Base-by-base conservation (phyloP, 2,797 vertebrate species). In the Ispidina picta region DNA sequence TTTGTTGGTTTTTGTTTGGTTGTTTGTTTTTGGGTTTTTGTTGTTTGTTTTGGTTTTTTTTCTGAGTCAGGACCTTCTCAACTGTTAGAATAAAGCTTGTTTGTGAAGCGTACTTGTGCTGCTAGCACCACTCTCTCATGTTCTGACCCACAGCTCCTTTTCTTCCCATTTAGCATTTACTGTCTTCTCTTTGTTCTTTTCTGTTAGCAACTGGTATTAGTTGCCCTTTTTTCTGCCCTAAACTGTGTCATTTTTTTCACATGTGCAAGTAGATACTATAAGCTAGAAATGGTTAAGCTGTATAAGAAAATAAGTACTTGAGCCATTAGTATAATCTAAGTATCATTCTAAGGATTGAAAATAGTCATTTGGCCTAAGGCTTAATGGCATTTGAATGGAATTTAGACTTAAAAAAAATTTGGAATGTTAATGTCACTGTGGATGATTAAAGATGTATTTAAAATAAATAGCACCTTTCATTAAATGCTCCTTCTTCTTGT, bases 71-170 rank as follows among this genome's bases (percentile, higher is more conserved):
- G 11, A 1, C 39, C 0, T 11, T 26, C 13, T 23, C 23, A 33
- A 2, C 14, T 6, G 19, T 70, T 39, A 1, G 33, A 2, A 20
- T 39, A 39, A 9, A 8, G 51, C 1, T 2, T 5, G 29, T 31
- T 69, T 5, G 2, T 7, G 39, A 6, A 29, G 62, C 17, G 0
- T 4, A 4, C 12, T 21, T 19, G 9, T 3, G 39, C 23, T 35
- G 16, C 13, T 8, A 8, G 29, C 21, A 3, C 6, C 1, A 0
- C 6, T 19, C 29, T 35, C 17, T 28, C 1, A 2, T 12, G 7
- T 10, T 33, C 52, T 26, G 21, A 4, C 10, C 23, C n/a, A 1
- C 11, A 8, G 2, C 52, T 39, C 37, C 21, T 41, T 44, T 54
- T 10, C 23, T 51, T 16, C 37, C 18, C 23, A 0, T 49, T 33